Evolutionary conservation across 2,113 vertebrate species (phyloP).

Genomic region (Nanger granti): DNA sequence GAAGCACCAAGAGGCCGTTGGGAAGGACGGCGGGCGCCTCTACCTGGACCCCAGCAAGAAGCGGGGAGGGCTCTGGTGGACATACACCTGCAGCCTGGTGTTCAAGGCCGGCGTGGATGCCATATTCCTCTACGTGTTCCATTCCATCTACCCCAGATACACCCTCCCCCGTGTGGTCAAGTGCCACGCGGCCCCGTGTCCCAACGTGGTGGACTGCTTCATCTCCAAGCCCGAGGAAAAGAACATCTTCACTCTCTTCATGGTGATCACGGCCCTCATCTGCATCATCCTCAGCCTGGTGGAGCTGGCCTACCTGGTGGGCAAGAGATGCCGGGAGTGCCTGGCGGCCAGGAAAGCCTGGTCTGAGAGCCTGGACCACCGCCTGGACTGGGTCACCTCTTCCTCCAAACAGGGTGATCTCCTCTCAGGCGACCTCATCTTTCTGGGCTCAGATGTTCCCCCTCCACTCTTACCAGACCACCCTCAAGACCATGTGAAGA

Average conservation of each 20-base stretch:
- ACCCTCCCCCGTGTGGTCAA: constrained; percentile 88
- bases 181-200: constrained; percentile 86
- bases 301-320: constrained; percentile 88
- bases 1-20: constrained; percentile 67
- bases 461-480: not conserved
- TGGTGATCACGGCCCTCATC: constrained; percentile 85
- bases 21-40: constrained; percentile 66
- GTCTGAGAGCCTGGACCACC: fast-evolving
- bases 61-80: constrained; percentile 95
- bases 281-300: constrained; percentile 88
- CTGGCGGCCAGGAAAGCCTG: fast-evolving
- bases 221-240: constrained; percentile 94
- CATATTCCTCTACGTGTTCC: constrained; percentile 87
- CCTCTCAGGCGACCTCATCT: not conserved
- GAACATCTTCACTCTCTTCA: constrained; percentile 95
- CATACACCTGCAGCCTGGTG: constrained; percentile 89
- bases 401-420: not conserved
- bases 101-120: constrained; percentile 88
- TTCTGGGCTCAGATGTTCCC: constrained; percentile 50
- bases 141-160: constrained; percentile 87
- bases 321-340: constrained; percentile 83
- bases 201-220: constrained; percentile 94
- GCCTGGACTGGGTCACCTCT: not conserved
- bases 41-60: constrained; percentile 90
- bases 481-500: not conserved